Percentiles rank a stretch among this genome's conserved stretches.
These are phyloP conservation scores for Cynopterus sphinx DNA, from an alignment of 2,797 vertebrate species.

Conservation along the genomic window DNA sequence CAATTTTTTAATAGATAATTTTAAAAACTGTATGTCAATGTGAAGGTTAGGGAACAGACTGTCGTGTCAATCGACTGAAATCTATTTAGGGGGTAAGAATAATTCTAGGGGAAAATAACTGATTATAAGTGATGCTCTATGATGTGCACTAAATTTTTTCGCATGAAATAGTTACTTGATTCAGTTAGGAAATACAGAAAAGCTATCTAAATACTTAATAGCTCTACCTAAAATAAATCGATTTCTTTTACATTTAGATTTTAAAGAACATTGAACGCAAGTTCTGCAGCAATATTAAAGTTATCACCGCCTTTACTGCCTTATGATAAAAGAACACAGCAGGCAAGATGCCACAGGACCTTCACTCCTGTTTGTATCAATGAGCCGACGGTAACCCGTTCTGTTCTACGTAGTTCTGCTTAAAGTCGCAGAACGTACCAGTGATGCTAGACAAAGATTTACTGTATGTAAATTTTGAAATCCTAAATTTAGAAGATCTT, in stretches of 20 bases:
- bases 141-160: background rate
- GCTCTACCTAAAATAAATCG: conserved; percentile 13
- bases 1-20: conserved; percentile 2
- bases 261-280: background rate
- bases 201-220: background rate
- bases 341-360: background rate
- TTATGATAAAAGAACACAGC: background rate
- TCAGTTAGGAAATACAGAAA: background rate
- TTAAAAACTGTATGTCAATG: background rate
- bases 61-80: background rate
- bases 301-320: background rate
- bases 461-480: background rate
- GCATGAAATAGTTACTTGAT: background rate
- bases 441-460: background rate
- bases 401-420: background rate
- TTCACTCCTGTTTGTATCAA: background rate
- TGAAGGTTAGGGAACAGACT: background rate
- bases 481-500: conserved; percentile 9
- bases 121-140: background rate
- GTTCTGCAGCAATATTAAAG: conserved; percentile 1
- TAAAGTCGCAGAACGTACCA: background rate
- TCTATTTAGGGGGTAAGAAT: background rate
- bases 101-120: background rate
- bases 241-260: background rate
- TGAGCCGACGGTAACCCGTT: background rate